A percentile compares a stretch with the other conserved stretches of the same genome.
phyloP scores from a whole-genome alignment of 92 coral and sea anemone species.

The Umimayanthus chanpuru region DNA sequence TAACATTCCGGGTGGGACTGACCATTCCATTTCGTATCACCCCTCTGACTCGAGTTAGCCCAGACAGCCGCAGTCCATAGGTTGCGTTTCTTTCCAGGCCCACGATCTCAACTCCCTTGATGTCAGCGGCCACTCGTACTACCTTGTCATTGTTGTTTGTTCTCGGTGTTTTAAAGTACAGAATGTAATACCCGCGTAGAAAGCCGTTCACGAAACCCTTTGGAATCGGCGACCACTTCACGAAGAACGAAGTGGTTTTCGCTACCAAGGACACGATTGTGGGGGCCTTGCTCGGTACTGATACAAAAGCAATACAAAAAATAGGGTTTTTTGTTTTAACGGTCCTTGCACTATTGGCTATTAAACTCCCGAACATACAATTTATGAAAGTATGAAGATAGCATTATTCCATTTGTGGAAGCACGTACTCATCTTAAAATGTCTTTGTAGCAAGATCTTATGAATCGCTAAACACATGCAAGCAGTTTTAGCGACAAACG shows the following conservation, averaged over 20 bases:
- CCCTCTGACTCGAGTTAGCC: constrained; percentile 74
- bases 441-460: too few relatives aligned
- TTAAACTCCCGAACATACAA: too few relatives aligned
- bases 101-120: constrained; percentile 49
- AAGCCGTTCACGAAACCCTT: constrained; percentile 68
- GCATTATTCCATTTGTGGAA: too few relatives aligned
- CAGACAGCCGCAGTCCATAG: constrained; percentile 74
- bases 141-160: constrained; percentile 48
- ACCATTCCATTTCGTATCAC: constrained; percentile 64
- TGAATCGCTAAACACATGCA: too few relatives aligned
- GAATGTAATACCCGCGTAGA: constrained; percentile 77
- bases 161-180: constrained; percentile 54
- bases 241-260: constrained; percentile 66
- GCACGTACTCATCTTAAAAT: too few relatives aligned
- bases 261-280: constrained; percentile 54
- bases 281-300: constrained; percentile 79
- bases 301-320: neutral
- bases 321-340: too few relatives aligned
- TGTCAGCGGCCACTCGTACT: constrained; percentile 71
- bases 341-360: too few relatives aligned
- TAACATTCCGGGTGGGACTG: constrained; percentile 57
- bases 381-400: too few relatives aligned
- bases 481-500: too few relatives aligned
- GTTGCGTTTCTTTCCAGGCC: constrained; percentile 73
- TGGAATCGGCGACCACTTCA: constrained; percentile 77